Base-by-base conservation (phyloP, 2,113 vertebrate species). In the rabbit (Oryctolagus cuniculus) region DNA sequence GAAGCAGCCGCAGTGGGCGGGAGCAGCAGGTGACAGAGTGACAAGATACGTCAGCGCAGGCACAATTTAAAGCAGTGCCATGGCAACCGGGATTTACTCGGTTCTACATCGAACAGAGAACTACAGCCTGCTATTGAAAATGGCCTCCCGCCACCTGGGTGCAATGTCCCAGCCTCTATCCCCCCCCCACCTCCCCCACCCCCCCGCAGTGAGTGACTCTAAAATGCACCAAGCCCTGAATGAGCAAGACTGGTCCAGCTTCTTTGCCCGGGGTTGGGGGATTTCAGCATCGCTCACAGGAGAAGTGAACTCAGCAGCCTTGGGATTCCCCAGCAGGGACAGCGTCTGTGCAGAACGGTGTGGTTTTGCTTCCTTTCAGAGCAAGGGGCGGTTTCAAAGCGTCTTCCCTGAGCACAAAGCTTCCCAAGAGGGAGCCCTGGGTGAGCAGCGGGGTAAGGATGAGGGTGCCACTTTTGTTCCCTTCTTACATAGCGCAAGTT, bases 31-130 rank as follows among this genome's bases (percentile, higher is more conserved):
- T 80, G 72, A 85, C 22, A 58, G 36, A 27, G 53, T 31, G 73
- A 70, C 15, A 17, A 75, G 89, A 91, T 77, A n/a, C 63, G 38
- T 93, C 53, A n/a, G 95, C 79, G 38, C 88, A 61, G 94, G 67
- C 77, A 74, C 38, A 72, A 88, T 78, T 96, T 55, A 89, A 96
- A 85, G 87, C 80, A 44, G 55, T 44, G 67, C 88, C 94, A 96
- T 97, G 96, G 96, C 90, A 97, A 97, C 97, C 36, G 21, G 90
- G 78, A 7, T 74, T 86, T 66, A 25, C 51, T 88, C 49, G 86
- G 36, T 29, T 89, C 86, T 51, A 55, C 69, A 79, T 3, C 22
- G 67, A 85, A 2, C 78, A 0, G 1, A 2, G 5, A 53, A 61
- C 64, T 77, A 31, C 0, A 0, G 69, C 7, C 49, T 70, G 63